Evolutionary conservation across 2,888 invertebrate species (phyloP).

Genomic region (Dorcus hopei): DNA sequence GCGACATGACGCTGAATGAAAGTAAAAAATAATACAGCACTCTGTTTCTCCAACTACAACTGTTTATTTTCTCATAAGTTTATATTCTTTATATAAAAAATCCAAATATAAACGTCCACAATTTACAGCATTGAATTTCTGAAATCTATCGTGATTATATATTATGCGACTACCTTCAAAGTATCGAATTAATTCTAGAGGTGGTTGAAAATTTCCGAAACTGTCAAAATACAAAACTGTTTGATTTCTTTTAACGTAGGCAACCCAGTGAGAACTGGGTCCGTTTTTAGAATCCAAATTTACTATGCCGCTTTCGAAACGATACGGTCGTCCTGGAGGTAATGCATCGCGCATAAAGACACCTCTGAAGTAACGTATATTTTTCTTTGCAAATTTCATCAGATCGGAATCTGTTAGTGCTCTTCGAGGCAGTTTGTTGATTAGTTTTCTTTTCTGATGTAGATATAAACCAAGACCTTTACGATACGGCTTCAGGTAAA

Average conservation of each 20-base stretch:
- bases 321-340: too few relatives aligned
- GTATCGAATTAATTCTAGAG: conserved; percentile 12
- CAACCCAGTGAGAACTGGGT: too few relatives aligned
- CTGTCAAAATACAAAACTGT: conserved; percentile 31
- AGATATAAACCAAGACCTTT: conserved; percentile 27
- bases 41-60: too few relatives aligned
- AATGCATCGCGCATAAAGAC: too few relatives aligned
- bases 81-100: background rate
- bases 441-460: conserved; percentile 22
- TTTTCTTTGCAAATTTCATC: too few relatives aligned
- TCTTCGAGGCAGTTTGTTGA: conserved; percentile 21
- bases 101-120: conserved; percentile 11
- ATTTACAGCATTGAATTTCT: conserved; percentile 8
- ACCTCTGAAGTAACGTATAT: too few relatives aligned
- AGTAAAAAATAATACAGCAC: too few relatives aligned
- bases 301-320: too few relatives aligned
- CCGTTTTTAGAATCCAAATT: too few relatives aligned
- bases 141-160: conserved; percentile 8
- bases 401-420: conserved; percentile 26
- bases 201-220: conserved; percentile 14
- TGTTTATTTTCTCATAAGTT: too few relatives aligned
- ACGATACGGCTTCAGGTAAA: conserved; percentile 29
- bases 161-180: conserved; percentile 3
- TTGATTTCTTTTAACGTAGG: conserved; percentile 35
- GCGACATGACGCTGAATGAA: too few relatives aligned